These are phyloP conservation scores for Chrysocyon brachyurus DNA, from an alignment of 2,797 vertebrate species.

Conservation along the genomic window DNA sequence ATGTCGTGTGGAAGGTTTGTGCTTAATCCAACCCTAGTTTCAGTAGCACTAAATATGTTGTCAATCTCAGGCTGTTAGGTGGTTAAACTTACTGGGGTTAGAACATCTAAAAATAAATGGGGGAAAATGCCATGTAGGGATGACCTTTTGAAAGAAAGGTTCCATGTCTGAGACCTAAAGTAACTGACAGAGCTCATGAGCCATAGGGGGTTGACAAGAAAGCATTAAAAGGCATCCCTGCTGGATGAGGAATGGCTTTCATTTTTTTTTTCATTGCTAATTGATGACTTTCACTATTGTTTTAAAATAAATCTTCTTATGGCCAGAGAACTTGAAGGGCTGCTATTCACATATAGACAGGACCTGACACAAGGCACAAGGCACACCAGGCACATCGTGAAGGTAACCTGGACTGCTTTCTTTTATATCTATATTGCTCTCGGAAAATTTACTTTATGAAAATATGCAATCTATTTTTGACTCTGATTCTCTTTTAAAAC, in stretches of 20 bases:
- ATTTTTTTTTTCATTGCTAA: slow-evolving; percentile 75
- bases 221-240: slow-evolving; percentile 79
- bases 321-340: slow-evolving; percentile 67
- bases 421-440: slow-evolving; percentile 57
- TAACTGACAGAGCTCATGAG: slow-evolving; percentile 58
- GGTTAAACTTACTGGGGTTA: slow-evolving; percentile 78
- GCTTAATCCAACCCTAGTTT: neutral
- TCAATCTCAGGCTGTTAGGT: slow-evolving; percentile 47
- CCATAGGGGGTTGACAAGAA: slow-evolving; percentile 70
- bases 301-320: slow-evolving; percentile 76
- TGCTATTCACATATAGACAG: slow-evolving; percentile 51
- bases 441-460: slow-evolving; percentile 61
- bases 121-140: slow-evolving; percentile 53
- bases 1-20: neutral
- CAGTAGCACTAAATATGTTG: slow-evolving; percentile 64
- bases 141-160: slow-evolving; percentile 78
- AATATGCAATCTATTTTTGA: slow-evolving; percentile 46
- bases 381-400: neutral
- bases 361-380: slow-evolving; percentile 30
- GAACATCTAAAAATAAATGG: slow-evolving; percentile 77
- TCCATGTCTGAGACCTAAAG: slow-evolving; percentile 71
- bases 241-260: slow-evolving; percentile 73
- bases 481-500: slow-evolving; percentile 60
- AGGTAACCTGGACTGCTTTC: slow-evolving; percentile 27
- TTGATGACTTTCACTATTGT: slow-evolving; percentile 79